phyloP scores from a whole-genome alignment of 2,888 invertebrate genomes.

The Drosophila picticornis region DNA sequence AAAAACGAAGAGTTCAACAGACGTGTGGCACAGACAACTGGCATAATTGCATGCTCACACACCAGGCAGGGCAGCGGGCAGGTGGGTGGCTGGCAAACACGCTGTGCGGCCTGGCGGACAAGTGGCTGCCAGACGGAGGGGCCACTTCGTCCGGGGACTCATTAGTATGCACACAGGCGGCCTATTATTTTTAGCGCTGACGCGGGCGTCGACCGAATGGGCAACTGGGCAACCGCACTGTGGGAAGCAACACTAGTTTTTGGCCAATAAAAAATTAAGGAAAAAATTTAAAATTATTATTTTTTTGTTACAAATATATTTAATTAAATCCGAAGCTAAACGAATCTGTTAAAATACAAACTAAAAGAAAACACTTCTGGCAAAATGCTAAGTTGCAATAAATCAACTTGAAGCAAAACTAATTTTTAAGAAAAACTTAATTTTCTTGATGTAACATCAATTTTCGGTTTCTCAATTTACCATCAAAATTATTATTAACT shows the following conservation, averaged over 20 bases:
- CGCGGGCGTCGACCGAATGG: constrained; percentile 43
- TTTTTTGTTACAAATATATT: neutral
- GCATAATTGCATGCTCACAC: constrained; percentile 64
- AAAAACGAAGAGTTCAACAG: constrained; percentile 13
- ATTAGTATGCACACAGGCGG: constrained; percentile 77
- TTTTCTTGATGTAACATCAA: neutral
- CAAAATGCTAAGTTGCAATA: neutral
- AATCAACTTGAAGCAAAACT: neutral
- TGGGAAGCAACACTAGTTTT: neutral
- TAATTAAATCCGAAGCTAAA: neutral
- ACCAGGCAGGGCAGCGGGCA: constrained; percentile 4
- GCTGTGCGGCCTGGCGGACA: neutral
- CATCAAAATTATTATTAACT: neutral
- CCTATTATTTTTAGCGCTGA: constrained; percentile 74
- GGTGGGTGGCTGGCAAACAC: neutral
- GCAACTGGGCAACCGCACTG: constrained; percentile 12
- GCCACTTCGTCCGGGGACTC: constrained; percentile 57
- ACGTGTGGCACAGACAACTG: constrained; percentile 33
- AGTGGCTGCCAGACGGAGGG: neutral
- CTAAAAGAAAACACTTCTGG: neutral
- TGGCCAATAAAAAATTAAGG: too few species aligned
- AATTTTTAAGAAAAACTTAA: neutral
- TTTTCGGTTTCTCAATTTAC: neutral
- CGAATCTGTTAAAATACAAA: neutral
- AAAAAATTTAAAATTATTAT: neutral